Evolutionary conservation across 1,140 invertebrate genomes (phyloP).

Genomic region (Drosophila ficusphila): DNA sequence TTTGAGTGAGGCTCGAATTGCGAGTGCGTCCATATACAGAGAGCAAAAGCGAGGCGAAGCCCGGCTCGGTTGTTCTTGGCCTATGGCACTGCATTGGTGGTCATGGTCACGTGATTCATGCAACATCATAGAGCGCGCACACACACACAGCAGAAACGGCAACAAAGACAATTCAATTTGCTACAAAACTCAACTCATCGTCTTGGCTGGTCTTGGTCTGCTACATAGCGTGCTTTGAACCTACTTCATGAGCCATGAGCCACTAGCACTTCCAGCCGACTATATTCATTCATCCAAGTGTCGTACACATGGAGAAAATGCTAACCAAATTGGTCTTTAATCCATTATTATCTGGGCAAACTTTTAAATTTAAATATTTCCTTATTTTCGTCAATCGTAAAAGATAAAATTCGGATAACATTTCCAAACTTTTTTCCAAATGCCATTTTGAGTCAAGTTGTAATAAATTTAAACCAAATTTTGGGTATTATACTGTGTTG

Average conservation of each 20-base stretch:
- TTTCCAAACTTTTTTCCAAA: too few species aligned
- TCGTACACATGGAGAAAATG: slow-evolving; percentile 12
- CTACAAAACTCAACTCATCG: slow-evolving; percentile 79
- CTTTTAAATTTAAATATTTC: too few species aligned
- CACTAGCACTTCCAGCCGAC: slow-evolving; percentile 31
- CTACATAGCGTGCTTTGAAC: slow-evolving; percentile 78
- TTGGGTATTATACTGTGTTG: too few species aligned
- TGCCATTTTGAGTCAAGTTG: too few species aligned
- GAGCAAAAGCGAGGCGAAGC: slow-evolving; percentile 34
- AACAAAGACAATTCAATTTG: slow-evolving; percentile 83
- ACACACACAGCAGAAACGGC: slow-evolving; percentile 20
- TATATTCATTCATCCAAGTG: slow-evolving; percentile 79
- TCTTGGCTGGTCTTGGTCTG: slow-evolving; percentile 72
- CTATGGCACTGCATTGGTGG: slow-evolving; percentile 64
- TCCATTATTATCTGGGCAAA: neutral
- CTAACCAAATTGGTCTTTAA: too few species aligned
- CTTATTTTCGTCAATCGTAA: too few species aligned
- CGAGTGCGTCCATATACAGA: slow-evolving; percentile 69
- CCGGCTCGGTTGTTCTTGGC: slow-evolving; percentile 64
- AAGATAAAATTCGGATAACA: too few species aligned
- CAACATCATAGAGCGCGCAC: slow-evolving; percentile 55
- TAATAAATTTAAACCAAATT: too few species aligned
- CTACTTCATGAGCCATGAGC: slow-evolving; percentile 55
- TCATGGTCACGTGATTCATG: slow-evolving; percentile 84
- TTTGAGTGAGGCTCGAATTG: slow-evolving; percentile 78